Percentiles rank a stretch among this genome's conserved stretches.
Conservation (phyloP, 2,797 vertebrate species). For the Falco rusticolus region DNA sequence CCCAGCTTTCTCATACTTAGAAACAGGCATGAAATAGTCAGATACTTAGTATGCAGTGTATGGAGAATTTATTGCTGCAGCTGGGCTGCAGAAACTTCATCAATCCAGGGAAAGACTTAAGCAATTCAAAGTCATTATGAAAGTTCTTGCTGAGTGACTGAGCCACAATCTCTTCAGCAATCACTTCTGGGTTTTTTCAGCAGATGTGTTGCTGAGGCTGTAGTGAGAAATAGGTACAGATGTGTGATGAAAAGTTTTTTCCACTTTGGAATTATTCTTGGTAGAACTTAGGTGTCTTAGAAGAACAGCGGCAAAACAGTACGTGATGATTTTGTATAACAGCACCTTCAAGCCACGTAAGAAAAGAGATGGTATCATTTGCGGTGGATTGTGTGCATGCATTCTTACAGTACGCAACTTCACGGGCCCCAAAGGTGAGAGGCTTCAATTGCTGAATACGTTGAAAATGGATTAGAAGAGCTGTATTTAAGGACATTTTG, state of each 20-base stretch:
- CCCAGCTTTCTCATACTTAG: not conserved
- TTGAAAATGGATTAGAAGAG: not conserved
- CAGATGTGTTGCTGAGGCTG: not conserved
- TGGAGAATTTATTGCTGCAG: slow-evolving; percentile 9
- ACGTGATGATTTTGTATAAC: not conserved
- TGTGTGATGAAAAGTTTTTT: not conserved
- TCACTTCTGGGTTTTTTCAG: not conserved
- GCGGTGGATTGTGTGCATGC: not conserved
- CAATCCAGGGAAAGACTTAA: not conserved
- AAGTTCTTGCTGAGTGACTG: not conserved
- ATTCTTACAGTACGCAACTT: not conserved
- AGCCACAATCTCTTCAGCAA: not conserved
- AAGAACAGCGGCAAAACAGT: not conserved
- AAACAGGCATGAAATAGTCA: not conserved
- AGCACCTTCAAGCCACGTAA: not conserved
- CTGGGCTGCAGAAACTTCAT: slow-evolving; percentile 1
- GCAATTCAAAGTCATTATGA: not conserved
- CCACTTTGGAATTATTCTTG: not conserved
- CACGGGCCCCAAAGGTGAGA: not conserved
- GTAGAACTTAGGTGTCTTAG: not conserved
- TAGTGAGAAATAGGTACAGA: not conserved
- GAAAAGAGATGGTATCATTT: not conserved
- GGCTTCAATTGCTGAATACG: not conserved
- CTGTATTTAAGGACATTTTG: not conserved
- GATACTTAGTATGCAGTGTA: not conserved